Base-by-base conservation (phyloP, 2,797 vertebrate species). In the Alfaro cultratus region DNA sequence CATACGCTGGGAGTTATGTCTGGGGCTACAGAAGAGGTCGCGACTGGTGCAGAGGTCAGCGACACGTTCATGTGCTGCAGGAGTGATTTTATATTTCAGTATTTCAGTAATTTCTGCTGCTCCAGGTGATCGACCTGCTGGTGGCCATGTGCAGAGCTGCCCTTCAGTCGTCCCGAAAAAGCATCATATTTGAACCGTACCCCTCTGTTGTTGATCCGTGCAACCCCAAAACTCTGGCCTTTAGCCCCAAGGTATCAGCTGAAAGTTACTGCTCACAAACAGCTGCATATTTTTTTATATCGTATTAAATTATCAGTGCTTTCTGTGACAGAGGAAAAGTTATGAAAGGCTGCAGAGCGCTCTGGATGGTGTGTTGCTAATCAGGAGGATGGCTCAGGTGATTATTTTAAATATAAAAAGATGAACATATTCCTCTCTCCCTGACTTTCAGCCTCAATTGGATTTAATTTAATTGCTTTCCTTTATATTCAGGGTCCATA, bases 301-400 rank as follows among this genome's bases (percentile, higher is more conserved):
- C 45, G 2, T 4, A 23, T 43, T 80, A 18, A 86, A 31, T 9
- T 18, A 64, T 21, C 70, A 0, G 6, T 76, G 5, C 21, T n/a
- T 68, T 16, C 75, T 80, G 5, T 78, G 12, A 74, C 93, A 99
- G 98, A 98, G 96, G 81, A 99, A 97, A 94, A 99, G 97, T 91
- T 99, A 97, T 0, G 97, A 98, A 78, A 94, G 98, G 76, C 95
- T 99, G 87, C 97, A 99, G 91, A 97, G 96, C 94, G 97, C 97
- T 31, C 93, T 99, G 94, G 97, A 99, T 93, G 97, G 95, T 36
- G 96, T 99, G 77, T 96, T 98, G 95, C 96, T 97, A 60, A 96
- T 98, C 90, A 94, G 97, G 85, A 97, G 97, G 93, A 97, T 98
- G 96, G 96, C 97, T 81, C 98, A 99, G 97, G 98, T 99, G 76